Evolutionary conservation across 2,888 invertebrate species (phyloP), one percentile per base, ranked within the genome.

Genomic region (Acrobasis repandana): DNA sequence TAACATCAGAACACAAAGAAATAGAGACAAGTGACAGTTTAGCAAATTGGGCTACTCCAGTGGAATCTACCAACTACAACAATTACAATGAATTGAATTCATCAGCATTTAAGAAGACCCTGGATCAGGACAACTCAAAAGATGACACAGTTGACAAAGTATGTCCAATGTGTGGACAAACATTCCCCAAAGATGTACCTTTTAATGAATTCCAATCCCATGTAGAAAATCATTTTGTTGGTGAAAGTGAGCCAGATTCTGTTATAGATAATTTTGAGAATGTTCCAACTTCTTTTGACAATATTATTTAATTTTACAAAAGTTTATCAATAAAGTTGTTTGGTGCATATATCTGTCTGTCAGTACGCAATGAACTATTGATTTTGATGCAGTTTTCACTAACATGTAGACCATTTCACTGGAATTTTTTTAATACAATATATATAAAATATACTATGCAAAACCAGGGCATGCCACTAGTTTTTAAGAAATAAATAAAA

Each of bases 91-190:
- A 86, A 74, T 71, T 78, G 61, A 88, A 77, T 75, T 84, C 76
- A 71, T 88, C 70, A 61, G 75, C 77, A 9, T 83, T 76, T 61
- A 87, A 81, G 63, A 85, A 80, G 67, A 81, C 72, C 58, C 64
- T 71, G 61, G 83, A 83, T 33, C 65, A 64, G 64, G 79, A 71
- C 54, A 76, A 79, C 34, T 61, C 51, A 15, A 66, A 66, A 54
- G 76, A 75, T 58, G 82, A 83, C 56, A 70, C 74, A 16, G 82
- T 78, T 67, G 89, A 93, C 68, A 95, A 94, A 80, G 94, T 95
- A 58, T 97, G 97, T 73, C 97, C 97, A 0, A 93, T 97, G 88
- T 97, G 97, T 83, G 95, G 94, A 10, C 91, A 93, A 78, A 87
- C 90, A 66, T 96, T 95, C 75, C 86, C 87, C 51, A 93, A 92